Conservation (phyloP, 2,797 vertebrate species). For the Rhyacichthys aspro region DNA sequence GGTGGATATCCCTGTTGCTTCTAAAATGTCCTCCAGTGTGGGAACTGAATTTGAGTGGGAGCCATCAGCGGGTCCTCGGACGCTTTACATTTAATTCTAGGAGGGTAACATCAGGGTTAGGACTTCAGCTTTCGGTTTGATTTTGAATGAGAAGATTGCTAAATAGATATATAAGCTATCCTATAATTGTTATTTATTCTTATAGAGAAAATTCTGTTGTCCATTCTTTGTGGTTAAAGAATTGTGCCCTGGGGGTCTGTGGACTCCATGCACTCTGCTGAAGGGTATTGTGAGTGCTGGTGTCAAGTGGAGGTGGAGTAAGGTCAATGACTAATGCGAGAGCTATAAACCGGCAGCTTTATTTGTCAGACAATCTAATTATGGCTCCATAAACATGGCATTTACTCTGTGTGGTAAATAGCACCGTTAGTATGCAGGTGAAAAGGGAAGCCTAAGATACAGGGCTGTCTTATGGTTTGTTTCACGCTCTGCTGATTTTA, state of each 20-base stretch:
- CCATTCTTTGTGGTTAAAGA: neutral
- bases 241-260: constrained; percentile 24
- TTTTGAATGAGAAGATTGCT: neutral
- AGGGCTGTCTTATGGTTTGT: neutral
- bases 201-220: neutral
- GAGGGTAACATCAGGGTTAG: neutral
- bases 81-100: neutral
- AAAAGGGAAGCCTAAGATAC: neutral
- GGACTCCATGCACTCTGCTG: constrained; percentile 8
- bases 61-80: neutral
- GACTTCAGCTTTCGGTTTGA: neutral
- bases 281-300: constrained; percentile 8
- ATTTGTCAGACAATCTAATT: constrained; percentile 46
- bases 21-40: neutral
- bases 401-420: constrained; percentile 34
- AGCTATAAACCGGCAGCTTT: constrained; percentile 41
- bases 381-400: constrained; percentile 38
- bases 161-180: neutral
- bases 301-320: constrained; percentile 5
- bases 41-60: neutral
- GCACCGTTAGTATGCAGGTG: constrained; percentile 3
- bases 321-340: constrained; percentile 50
- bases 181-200: too few relatives aligned
- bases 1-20: neutral
- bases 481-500: neutral